Conservation (phyloP, 2,113 vertebrate species). For the Mesitornis unicolor region DNA sequence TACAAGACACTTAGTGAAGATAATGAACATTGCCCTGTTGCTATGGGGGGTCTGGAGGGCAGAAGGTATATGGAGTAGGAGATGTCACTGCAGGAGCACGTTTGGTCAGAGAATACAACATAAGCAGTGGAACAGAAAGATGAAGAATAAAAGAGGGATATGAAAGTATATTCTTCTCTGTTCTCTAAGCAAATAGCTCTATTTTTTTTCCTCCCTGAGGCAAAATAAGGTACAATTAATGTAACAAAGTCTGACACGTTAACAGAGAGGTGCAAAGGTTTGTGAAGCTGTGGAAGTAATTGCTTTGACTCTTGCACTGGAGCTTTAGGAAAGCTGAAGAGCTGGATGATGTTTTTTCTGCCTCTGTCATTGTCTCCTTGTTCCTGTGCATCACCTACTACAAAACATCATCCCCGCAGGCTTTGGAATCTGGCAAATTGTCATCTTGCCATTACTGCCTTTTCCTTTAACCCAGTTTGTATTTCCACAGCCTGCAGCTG, state of each 20-base stretch:
- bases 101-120: background rate
- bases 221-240: conserved; percentile 29
- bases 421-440: conserved; percentile 8
- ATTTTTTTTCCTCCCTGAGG: background rate
- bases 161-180: background rate
- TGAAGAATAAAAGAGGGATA: background rate
- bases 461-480: background rate
- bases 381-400: conserved; percentile 8
- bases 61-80: background rate
- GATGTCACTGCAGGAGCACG: background rate
- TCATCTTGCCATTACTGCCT: background rate
- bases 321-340: background rate
- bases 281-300: conserved; percentile 39
- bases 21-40: background rate
- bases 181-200: background rate
- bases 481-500: conserved; percentile 34
- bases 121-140: background rate
- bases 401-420: conserved; percentile 12
- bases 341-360: background rate
- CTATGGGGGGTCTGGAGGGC: background rate
- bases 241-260: background rate
- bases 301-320: conserved; percentile 46
- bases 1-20: background rate
- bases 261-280: conserved; percentile 19
- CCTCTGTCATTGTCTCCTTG: background rate